Evolutionary conservation across 1,140 invertebrate genomes (phyloP), one percentile per base, ranked within the genome.

Genomic region (Anastrepha ludens): DNA sequence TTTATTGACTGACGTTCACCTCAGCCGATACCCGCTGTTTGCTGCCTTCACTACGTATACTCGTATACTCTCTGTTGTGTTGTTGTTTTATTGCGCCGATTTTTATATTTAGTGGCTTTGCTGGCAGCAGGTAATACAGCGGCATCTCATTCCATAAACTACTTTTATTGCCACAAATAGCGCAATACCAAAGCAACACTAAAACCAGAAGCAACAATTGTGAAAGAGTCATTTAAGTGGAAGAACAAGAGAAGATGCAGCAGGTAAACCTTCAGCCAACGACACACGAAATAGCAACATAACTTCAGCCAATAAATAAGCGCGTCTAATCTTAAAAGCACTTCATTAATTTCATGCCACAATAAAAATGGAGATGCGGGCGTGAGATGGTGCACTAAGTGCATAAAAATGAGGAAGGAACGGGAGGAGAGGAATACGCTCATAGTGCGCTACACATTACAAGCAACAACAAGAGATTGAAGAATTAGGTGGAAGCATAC

Each of bases 321-420:
- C 62, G 62, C 44, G 86, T 65, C 86, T 86, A 86, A 86, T 86
- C 86, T 86, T 65, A 86, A 86, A 86, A 86, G 86, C 62, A 86
- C 86, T 67, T 86, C 86, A 86, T 86, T 86, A 86, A 86, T 86
- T 86, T 86, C 60, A 64, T 86, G 86, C 86, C 62, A 86, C 85
- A 86, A 62, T 86, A 86, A 86, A 86, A 29, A n/a, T n/a, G 47
- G 13, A 29, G 44, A 78, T 78, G 17, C n/a, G n/a, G 47, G 47
- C 74, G 74, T 81, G 44, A 81, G 74, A 55, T 50, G 44, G 44
- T 3, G n/a, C 8, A 13, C 20, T 20, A 2, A n/a, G 70, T 3
- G 29, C 29, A 29, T 29, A 29, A 1, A 29, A 29, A 29, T 29
- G 29, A 1, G 29, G 29, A 29, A 29, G 29, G 29, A 29, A 1